Conservation (phyloP, 2,888 invertebrate species). For the Eugnorisma glareosa region DNA sequence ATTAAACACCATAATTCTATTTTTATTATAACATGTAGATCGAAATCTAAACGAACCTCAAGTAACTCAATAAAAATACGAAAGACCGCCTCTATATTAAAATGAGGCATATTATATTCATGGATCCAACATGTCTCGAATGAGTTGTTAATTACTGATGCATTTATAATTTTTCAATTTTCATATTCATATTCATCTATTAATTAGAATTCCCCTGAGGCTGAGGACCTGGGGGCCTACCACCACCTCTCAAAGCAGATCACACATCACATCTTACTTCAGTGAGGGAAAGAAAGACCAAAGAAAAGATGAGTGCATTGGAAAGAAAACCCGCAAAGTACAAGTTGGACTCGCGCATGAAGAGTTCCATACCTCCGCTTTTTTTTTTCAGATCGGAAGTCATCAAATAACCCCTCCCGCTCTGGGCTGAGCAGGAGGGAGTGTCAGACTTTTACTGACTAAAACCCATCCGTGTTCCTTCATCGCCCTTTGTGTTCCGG, state of each 20-base stretch:
- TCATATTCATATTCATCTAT: conserved; percentile 57
- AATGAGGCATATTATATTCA: conserved; percentile 34
- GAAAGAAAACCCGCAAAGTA: no score
- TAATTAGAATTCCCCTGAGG: conserved; percentile 48
- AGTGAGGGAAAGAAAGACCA: not conserved
- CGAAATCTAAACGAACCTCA: conserved; percentile 9
- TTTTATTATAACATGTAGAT: conserved; percentile 23
- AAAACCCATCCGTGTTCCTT: no score
- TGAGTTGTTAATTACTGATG: conserved; percentile 54
- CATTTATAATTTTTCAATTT: conserved; percentile 65
- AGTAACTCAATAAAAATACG: conserved; percentile 18
- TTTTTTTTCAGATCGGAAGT: no score
- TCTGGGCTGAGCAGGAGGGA: no score
- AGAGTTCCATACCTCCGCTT: no score
- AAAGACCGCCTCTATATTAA: conserved; percentile 6
- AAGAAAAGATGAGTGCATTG: not conserved
- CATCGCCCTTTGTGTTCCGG: no score
- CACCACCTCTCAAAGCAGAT: not conserved
- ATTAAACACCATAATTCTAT: conserved; percentile 6
- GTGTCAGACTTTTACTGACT: no score
- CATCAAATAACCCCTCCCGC: no score
- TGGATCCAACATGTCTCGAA: conserved; percentile 42
- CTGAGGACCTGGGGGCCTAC: conserved; percentile 4
- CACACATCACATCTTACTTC: no score
- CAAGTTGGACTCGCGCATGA: no score